Evolutionary conservation across 2,797 vertebrate genomes (phyloP).

Genomic region (Clarias fuscus): DNA sequence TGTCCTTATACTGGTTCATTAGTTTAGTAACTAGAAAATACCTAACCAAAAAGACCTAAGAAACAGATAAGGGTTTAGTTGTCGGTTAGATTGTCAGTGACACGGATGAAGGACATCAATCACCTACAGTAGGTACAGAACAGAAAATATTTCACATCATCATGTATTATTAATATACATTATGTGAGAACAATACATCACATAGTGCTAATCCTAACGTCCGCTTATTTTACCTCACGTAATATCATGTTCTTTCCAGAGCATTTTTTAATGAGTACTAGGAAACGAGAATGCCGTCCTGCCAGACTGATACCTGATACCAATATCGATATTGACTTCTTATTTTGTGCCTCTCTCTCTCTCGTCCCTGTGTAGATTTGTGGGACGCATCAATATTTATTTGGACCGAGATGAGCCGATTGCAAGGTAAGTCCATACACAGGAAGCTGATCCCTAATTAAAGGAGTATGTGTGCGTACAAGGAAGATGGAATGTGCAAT

Average conservation of each 20-base stretch:
- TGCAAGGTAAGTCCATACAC: conserved; percentile 80
- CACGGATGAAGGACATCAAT: too few species aligned
- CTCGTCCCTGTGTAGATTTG: conserved; percentile 79
- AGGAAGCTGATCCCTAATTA: conserved; percentile 55
- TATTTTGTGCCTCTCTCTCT: conserved; percentile 28
- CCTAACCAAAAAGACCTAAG: too few species aligned
- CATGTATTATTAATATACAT: background rate
- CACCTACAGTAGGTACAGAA: background rate
- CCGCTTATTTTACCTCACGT: background rate
- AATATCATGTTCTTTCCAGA: background rate
- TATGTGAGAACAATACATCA: background rate
- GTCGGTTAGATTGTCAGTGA: too few species aligned
- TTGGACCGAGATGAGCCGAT: conserved; percentile 84
- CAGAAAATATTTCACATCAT: background rate
- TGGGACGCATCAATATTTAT: conserved; percentile 95
- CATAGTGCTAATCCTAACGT: background rate
- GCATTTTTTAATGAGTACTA: background rate
- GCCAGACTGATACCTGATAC: background rate
- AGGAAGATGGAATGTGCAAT: conserved; percentile 21
- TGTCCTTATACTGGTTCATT: too few species aligned
- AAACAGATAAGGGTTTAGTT: too few species aligned
- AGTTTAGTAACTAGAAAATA: too few species aligned
- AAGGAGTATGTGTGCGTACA: conserved; percentile 37
- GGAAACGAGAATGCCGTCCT: too few species aligned
- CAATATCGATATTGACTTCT: background rate